Evolutionary conservation across 2,113 vertebrate species (phyloP).

Genomic region (Hippoglossus stenolepis): DNA sequence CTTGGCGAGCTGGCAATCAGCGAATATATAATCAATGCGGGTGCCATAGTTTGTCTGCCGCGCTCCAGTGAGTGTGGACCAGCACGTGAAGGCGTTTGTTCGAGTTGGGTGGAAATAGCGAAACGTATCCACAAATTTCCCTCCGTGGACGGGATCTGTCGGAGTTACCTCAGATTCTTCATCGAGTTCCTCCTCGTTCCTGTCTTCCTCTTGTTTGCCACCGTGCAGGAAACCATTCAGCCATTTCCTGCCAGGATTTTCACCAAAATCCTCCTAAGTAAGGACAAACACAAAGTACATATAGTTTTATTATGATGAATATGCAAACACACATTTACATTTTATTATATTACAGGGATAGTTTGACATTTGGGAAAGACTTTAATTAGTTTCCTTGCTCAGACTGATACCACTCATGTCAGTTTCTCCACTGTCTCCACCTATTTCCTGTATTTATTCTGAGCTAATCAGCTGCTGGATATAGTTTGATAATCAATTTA

Average conservation of each 20-base stretch:
- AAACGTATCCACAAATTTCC: constrained; percentile 87
- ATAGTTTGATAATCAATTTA: too few species aligned
- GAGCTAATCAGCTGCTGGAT: too few species aligned
- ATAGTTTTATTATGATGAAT: not conserved
- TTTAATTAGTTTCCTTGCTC: too few species aligned
- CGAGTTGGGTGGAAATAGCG: constrained; percentile 88
- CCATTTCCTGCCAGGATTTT: constrained; percentile 89
- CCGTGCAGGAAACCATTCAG: constrained; percentile 75
- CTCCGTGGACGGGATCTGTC: constrained; percentile 18
- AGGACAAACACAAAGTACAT: not conserved
- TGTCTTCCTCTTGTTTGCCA: constrained; percentile 9
- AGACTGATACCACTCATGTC: too few species aligned
- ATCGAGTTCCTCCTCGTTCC: constrained; percentile 21
- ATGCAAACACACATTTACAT: too few species aligned
- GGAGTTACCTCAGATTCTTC: constrained; percentile 17
- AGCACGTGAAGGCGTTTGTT: constrained; percentile 88
- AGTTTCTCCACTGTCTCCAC: too few species aligned
- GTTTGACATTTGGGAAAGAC: too few species aligned
- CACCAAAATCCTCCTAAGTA: constrained; percentile 82
- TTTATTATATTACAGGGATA: too few species aligned
- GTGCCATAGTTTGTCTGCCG: constrained; percentile 91
- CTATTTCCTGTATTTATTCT: too few species aligned
- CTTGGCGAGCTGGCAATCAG: constrained; percentile 75
- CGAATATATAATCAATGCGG: constrained; percentile 91
- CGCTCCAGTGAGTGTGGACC: constrained; percentile 87